Evolutionary conservation across 2,797 vertebrate species (phyloP), one percentile per base, ranked within the genome.

Genomic region (Amblyopsis hoosieri): DNA sequence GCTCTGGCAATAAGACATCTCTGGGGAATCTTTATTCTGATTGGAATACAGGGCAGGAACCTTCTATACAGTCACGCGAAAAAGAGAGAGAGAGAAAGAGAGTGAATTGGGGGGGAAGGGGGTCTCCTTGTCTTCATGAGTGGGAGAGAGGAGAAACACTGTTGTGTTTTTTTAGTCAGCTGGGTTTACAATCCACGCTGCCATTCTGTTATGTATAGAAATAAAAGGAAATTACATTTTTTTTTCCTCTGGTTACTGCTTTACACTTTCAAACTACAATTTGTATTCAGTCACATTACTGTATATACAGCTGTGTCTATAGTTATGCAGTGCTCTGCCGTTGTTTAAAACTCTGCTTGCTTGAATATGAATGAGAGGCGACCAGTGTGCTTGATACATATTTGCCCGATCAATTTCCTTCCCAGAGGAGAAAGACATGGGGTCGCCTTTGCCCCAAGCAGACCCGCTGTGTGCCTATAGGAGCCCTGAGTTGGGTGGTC

Each of bases 401-500:
- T 74, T 81, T 71, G 65, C 69, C 79, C 77, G 85, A 88, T 89
- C 85, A 80, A 84, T 90, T 89, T 90, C 85, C 80, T 88, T 86
- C 85, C 89, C 85, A 79, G 82, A 90, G 83, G 79, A 79, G 82
- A 80, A 77, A 86, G 88, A 89, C 86, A 82, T 81, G 85, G 80
- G 85, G 77, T 80, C 81, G 80, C 84, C 75, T 89, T 83, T 79
- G 78, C 84, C 72, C 81, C 66, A 57, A 83, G 88, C 54, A 72
- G 80, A 85, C 87, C 87, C 81, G 88, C 88, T 85, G 80, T 75
- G 83, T 74, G 76, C 76, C 89, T 89, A 69, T 85, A 87, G 86
- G 91, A 84, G 82, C 86, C 45, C 79, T 87, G 82, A 91, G 87
- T 92, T 93, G 93, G 92, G 92, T 93, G 92, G 92, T 92, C 92